Conservation (phyloP, 2,888 invertebrate species). For the Temnothorax rugatulus region DNA sequence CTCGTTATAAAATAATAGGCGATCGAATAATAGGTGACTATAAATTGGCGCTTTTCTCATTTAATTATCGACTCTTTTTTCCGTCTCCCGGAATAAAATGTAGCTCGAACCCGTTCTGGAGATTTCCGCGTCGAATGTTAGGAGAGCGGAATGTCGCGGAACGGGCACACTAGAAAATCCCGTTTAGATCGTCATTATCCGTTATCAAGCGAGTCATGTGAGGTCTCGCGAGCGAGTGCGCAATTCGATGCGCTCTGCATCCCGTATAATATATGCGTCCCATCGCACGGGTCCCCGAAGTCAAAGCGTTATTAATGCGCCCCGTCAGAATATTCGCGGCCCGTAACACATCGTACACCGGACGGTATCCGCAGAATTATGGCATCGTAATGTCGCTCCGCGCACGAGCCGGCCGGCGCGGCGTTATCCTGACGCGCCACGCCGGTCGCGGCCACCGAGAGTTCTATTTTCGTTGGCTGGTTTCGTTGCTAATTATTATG, state of each 20-base stretch:
- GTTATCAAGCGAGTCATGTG: background rate
- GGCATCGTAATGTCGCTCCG: slow-evolving; percentile 57
- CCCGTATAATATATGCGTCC: slow-evolving; percentile 69
- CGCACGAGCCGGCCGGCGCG: background rate
- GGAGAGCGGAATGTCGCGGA: background rate
- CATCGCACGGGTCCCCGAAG: slow-evolving; percentile 64
- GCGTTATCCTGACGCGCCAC: slow-evolving; percentile 45
- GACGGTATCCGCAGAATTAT: slow-evolving; percentile 66
- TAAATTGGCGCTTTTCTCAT: background rate
- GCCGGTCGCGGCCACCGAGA: slow-evolving; percentile 42
- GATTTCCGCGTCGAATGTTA: background rate
- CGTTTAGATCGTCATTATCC: background rate
- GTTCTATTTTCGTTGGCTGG: slow-evolving; percentile 79
- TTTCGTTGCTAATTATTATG: slow-evolving; percentile 82
- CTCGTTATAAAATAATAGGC: slow-evolving; percentile 2
- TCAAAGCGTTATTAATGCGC: slow-evolving; percentile 75
- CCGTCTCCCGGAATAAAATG: background rate
- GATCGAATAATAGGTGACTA: background rate
- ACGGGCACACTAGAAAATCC: background rate
- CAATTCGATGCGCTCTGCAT: slow-evolving; percentile 64
- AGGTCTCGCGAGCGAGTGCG: slow-evolving; percentile 38
- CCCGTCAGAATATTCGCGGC: slow-evolving; percentile 68
- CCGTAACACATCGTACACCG: slow-evolving; percentile 54
- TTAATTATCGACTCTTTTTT: background rate
- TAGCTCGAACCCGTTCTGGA: background rate